Conservation (phyloP, 2,797 vertebrate genomes). For the Gallirallus australis region DNA sequence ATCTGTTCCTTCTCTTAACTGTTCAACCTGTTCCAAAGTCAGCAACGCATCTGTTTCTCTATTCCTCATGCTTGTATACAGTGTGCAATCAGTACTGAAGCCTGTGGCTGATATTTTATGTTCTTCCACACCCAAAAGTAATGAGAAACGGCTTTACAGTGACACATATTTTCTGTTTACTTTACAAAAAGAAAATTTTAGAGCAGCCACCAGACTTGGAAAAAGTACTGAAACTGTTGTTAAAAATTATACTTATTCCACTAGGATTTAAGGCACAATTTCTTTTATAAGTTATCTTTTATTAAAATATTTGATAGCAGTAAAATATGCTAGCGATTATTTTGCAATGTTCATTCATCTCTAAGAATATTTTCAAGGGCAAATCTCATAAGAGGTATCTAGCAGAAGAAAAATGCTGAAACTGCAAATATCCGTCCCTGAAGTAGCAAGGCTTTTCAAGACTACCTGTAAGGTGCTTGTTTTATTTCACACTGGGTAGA, state of each 20-base stretch:
- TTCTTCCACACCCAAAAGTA: not conserved
- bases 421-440: not conserved
- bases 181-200: not conserved
- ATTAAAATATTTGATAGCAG: not conserved
- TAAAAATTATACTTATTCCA: not conserved
- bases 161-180: not conserved
- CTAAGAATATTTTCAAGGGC: not conserved
- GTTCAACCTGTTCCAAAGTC: not conserved
- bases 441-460: not conserved
- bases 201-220: not conserved
- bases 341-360: not conserved
- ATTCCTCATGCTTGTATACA: not conserved
- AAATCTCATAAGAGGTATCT: not conserved
- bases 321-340: not conserved
- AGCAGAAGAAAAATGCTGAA: not conserved
- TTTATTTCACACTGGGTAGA: not conserved
- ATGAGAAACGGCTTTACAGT: not conserved
- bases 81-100: not conserved
- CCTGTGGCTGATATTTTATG: not conserved
- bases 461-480: not conserved
- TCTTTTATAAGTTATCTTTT: not conserved
- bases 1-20: not conserved
- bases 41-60: not conserved
- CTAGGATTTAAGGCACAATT: not conserved
- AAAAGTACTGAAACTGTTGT: not conserved